Base-by-base conservation (phyloP, 2,113 vertebrate genomes). In the Tylochromis polylepis region DNA sequence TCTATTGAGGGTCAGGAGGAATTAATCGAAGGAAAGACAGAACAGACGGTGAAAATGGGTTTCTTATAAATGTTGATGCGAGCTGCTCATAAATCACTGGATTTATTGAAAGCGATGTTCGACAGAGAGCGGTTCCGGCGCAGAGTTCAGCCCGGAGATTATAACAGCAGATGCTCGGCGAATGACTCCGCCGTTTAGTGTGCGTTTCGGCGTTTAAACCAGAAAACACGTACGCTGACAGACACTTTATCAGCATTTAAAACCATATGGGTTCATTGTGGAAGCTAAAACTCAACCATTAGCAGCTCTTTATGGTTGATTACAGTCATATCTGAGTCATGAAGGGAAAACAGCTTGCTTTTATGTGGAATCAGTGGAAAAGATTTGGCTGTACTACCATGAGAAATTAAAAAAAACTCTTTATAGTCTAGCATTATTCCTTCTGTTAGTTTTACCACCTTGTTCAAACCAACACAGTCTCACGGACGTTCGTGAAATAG, bases 1-100 rank as follows among this genome's bases (percentile, higher is more conserved):
- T 62, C 29, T 10, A 6, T 79, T 83, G 89, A 93, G 93, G 89
- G 90, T 95, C 84, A 85, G 77, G 79, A 53, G 55, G 84, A 86
- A 94, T 84, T 85, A 88, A 85, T 91, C 16, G 59, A 70, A 65
- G 55, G 24, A 58, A 20, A 79, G 16, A 49, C 27, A 65, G 46
- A 79, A 56, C 49, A 84, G 82, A 85, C 75, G 49, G 53, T 5
- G 57, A 75, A 79, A 85, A 56, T 56, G 43, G 46, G 16, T 77
- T 18, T 53, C 43, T 9, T 16, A 67, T 49, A 34, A 18, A 27
- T 60, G 41, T 49, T 59, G 53, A 38, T 6, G 15, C 4, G 34
- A 75, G 65, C 14, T 59, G 46, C 49, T 9, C 31, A 67, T 29
- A 82, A 79, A 81, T 43, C 38, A 55, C 65, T n/a, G 16, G 58